Percentiles rank a stretch among this genome's conserved stretches.
Evolutionary conservation across 2,113 vertebrate species (phyloP).

Genomic region (Cyprinus carpio): DNA sequence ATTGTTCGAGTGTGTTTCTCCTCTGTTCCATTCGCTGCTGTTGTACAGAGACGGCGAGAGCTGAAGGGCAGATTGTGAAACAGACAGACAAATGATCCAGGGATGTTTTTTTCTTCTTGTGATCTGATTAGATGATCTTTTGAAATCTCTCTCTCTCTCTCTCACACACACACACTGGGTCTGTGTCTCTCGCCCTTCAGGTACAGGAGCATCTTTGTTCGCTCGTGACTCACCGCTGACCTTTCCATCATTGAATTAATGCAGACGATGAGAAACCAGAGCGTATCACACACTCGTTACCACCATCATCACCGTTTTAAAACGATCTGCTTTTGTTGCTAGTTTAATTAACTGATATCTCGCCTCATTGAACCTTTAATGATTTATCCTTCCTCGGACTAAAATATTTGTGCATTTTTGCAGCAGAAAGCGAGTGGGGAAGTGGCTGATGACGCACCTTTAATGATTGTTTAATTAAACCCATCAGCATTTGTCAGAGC

Average conservation of each 20-base stretch:
- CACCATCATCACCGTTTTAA: neutral
- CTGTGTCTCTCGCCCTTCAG: neutral
- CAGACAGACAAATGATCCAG: neutral
- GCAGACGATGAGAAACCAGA: neutral
- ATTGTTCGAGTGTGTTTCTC: neutral
- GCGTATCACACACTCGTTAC: neutral
- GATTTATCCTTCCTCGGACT: neutral
- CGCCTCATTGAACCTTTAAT: slow-evolving; percentile 12
- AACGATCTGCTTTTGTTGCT: neutral
- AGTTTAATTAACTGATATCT: slow-evolving; percentile 9
- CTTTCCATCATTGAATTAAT: neutral
- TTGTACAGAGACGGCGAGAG: neutral
- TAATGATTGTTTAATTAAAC: neutral
- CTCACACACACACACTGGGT: neutral
- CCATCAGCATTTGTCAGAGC: neutral
- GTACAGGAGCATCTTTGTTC: neutral
- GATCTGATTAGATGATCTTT: neutral
- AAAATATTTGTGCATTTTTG: neutral
- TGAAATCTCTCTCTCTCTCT: neutral
- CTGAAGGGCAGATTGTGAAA: neutral
- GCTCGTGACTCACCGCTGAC: neutral
- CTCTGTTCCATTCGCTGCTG: neutral
- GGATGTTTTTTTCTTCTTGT: neutral
- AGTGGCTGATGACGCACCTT: neutral
- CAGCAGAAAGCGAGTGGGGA: neutral